phyloP scores from a whole-genome alignment of 2,888 invertebrate genomes.

The Pomacea canaliculata region DNA sequence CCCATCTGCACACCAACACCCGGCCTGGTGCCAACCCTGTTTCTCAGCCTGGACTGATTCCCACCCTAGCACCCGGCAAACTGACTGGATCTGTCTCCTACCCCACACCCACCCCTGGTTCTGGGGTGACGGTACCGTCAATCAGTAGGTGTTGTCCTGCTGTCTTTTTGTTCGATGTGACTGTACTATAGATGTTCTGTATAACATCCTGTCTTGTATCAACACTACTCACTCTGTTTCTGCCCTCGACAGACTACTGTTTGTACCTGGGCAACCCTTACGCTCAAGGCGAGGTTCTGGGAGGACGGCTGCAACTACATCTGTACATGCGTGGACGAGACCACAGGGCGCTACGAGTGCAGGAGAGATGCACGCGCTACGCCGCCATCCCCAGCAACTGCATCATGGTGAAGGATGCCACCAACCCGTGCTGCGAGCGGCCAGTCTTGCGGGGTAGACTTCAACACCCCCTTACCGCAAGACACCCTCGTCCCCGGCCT shows the following conservation, averaged over 20 bases:
- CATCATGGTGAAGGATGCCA: slow-evolving; percentile 22
- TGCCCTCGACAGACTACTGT: slow-evolving; percentile 17
- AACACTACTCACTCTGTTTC: not conserved
- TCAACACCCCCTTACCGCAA: slow-evolving; percentile 8
- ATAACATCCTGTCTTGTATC: no score
- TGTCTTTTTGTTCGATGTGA: not conserved
- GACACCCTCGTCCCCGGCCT: slow-evolving; percentile 12
- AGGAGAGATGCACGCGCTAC: slow-evolving; percentile 31
- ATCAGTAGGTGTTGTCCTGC: slow-evolving; percentile 11
- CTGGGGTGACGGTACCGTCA: not conserved
- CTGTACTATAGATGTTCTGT: no score
- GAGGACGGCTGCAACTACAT: slow-evolving; percentile 29
- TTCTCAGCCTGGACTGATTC: slow-evolving; percentile 39
- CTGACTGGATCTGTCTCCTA: slow-evolving; percentile 8
- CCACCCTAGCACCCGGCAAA: slow-evolving; percentile 41
- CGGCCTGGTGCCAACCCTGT: slow-evolving; percentile 3
- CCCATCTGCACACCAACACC: slow-evolving; percentile 22
- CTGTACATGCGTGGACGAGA: slow-evolving; percentile 28
- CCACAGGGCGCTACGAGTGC: slow-evolving; percentile 29
- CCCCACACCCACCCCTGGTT: slow-evolving; percentile 13
- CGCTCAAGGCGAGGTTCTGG: slow-evolving; percentile 30
- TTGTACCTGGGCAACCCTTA: slow-evolving; percentile 23
- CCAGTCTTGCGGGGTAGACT: slow-evolving; percentile 28
- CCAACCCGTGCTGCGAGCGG: slow-evolving; percentile 31
- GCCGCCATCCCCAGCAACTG: slow-evolving; percentile 25